Percentiles rank a stretch among this genome's conserved stretches.
These are phyloP conservation scores for Empidonax alnorum DNA, from an alignment of 2,113 vertebrate species.

Conservation along the genomic window DNA sequence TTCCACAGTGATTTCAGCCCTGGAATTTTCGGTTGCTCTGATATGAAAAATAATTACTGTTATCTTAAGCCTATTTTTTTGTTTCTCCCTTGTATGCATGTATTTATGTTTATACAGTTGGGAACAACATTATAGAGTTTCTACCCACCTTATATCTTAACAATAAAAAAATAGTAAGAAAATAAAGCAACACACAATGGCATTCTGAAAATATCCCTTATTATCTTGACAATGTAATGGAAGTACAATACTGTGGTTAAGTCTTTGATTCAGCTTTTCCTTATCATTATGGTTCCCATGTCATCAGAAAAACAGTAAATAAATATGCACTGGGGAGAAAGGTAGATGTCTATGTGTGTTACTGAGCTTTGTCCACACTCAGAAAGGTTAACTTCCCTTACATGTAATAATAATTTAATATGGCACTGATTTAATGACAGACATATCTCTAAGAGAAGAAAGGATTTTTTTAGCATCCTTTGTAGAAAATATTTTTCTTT, in stretches of 20 bases:
- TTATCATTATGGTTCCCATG: neutral
- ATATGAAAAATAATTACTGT: neutral
- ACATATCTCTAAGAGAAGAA: neutral
- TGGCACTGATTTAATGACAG: neutral
- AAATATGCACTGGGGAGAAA: neutral
- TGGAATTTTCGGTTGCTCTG: neutral
- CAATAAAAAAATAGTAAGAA: neutral
- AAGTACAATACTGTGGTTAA: neutral
- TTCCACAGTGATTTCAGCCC: neutral
- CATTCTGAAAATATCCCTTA: neutral
- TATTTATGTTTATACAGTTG: neutral
- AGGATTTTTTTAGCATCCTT: neutral
- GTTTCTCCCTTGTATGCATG: accelerated
- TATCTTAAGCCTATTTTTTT: neutral
- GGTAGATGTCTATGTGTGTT: neutral
- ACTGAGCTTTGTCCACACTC: neutral
- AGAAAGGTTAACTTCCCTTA: neutral
- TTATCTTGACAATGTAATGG: neutral
- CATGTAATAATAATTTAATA: neutral
- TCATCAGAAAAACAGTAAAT: neutral
- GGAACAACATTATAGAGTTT: neutral
- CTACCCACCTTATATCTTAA: neutral
- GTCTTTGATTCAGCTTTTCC: neutral
- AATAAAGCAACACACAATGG: neutral
- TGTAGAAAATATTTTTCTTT: neutral